phyloP scores from a whole-genome alignment of 2,113 vertebrate species.

The Drymodes brunneopygia region DNA sequence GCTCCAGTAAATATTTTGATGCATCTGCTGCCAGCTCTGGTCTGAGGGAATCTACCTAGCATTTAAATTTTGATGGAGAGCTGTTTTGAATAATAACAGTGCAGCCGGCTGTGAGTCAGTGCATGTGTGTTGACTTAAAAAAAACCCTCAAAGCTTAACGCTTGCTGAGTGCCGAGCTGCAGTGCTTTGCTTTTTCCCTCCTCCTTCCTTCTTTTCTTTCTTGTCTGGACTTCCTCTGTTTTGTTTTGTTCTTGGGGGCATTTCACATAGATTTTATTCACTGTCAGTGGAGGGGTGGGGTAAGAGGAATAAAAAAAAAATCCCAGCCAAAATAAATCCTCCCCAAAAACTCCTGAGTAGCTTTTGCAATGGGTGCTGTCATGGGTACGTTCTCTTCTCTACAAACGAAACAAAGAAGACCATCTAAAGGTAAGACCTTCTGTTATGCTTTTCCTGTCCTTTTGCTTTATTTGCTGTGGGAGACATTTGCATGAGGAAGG shows the following conservation, averaged over 20 bases:
- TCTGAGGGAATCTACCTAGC: slow-evolving; percentile 66
- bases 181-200: slow-evolving; percentile 60
- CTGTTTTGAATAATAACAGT: slow-evolving; percentile 68
- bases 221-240: slow-evolving; percentile 40
- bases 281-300: not conserved
- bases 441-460: slow-evolving; percentile 34
- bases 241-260: slow-evolving; percentile 28
- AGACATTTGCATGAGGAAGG: not conserved
- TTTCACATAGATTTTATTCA: slow-evolving; percentile 36
- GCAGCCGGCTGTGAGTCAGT: slow-evolving; percentile 72
- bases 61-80: slow-evolving; percentile 66
- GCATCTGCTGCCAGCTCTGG: slow-evolving; percentile 57
- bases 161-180: slow-evolving; percentile 71
- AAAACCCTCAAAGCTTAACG: slow-evolving; percentile 60
- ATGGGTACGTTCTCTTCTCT: slow-evolving; percentile 95
- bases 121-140: slow-evolving; percentile 73
- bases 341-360: slow-evolving; percentile 44
- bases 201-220: slow-evolving; percentile 46
- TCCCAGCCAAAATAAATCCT: slow-evolving; percentile 47
- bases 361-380: slow-evolving; percentile 89
- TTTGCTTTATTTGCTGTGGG: not conserved
- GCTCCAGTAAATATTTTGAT: slow-evolving; percentile 70
- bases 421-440: slow-evolving; percentile 87
- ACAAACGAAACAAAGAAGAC: slow-evolving; percentile 92
- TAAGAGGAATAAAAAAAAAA: not conserved